These are phyloP conservation scores for Onychostoma macrolepis DNA, from an alignment of 2,113 vertebrate species.

Conservation along the genomic window DNA sequence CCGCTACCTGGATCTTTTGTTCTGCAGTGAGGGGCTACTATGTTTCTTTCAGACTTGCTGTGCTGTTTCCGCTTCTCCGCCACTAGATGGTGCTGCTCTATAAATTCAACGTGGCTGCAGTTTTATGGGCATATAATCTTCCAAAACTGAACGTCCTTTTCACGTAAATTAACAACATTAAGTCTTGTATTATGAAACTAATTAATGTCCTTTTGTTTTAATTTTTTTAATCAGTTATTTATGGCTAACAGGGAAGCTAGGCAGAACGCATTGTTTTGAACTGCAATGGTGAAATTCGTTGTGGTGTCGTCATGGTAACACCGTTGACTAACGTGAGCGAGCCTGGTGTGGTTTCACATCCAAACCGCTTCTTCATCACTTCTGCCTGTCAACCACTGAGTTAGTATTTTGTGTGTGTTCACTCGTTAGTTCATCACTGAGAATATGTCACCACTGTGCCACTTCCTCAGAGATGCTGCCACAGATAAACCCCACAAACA, in stretches of 20 bases:
- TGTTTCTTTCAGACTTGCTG: neutral
- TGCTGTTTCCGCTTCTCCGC: neutral
- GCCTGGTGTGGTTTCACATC: slow-evolving; percentile 2
- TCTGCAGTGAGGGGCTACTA: too few species aligned
- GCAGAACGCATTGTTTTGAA: neutral
- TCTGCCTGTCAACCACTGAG: neutral
- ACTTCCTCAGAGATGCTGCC: neutral
- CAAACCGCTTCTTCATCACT: slow-evolving; percentile 25
- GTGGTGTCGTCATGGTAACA: neutral
- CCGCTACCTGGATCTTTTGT: too few species aligned
- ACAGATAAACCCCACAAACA: neutral
- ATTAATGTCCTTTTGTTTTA: neutral
- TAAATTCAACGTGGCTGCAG: neutral
- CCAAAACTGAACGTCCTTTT: neutral
- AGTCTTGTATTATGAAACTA: neutral
- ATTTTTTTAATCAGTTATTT: neutral
- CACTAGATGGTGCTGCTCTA: neutral
- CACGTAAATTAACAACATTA: neutral
- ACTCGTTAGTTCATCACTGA: neutral
- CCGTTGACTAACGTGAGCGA: neutral
- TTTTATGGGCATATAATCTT: neutral
- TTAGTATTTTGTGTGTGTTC: neutral
- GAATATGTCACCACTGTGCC: neutral
- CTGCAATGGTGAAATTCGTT: neutral
- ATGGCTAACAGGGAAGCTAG: neutral